phyloP scores from a whole-genome alignment of 2,797 vertebrate genomes.

The Neosilurus hyrtlii region DNA sequence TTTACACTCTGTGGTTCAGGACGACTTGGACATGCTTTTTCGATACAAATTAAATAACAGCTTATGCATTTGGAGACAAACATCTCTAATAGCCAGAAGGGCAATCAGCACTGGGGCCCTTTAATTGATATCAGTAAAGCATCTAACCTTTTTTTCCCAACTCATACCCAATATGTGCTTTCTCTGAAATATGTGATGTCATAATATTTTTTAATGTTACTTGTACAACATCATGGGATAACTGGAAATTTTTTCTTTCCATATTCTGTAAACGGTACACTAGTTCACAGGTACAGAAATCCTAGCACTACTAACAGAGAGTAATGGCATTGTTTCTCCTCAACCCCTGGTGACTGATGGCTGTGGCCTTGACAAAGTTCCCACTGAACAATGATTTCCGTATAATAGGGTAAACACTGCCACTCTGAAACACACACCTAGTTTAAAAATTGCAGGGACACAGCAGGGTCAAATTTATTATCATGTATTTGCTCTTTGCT shows the following conservation, averaged over 20 bases:
- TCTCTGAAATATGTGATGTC: not conserved
- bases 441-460: not conserved
- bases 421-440: not conserved
- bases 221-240: not conserved
- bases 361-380: not conserved
- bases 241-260: not conserved
- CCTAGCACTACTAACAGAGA: not conserved
- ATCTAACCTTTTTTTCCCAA: not conserved
- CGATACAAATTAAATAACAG: slow-evolving; percentile 41
- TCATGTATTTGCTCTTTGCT: slow-evolving; percentile 3
- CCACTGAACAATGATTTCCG: not conserved
- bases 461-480: slow-evolving; percentile 22
- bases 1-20: slow-evolving; percentile 31
- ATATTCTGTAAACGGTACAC: not conserved
- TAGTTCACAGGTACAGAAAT: not conserved
- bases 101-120: slow-evolving; percentile 6
- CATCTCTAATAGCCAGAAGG: slow-evolving; percentile 37
- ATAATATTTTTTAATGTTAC: not conserved
- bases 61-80: slow-evolving; percentile 29
- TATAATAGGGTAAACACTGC: not conserved
- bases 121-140: slow-evolving; percentile 27
- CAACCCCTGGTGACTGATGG: not conserved
- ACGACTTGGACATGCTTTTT: slow-evolving; percentile 33
- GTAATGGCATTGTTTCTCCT: not conserved
- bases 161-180: not conserved